These are phyloP conservation scores for Punctoribates punctum DNA, from an alignment of 2,888 invertebrate species.

Conservation along the genomic window DNA sequence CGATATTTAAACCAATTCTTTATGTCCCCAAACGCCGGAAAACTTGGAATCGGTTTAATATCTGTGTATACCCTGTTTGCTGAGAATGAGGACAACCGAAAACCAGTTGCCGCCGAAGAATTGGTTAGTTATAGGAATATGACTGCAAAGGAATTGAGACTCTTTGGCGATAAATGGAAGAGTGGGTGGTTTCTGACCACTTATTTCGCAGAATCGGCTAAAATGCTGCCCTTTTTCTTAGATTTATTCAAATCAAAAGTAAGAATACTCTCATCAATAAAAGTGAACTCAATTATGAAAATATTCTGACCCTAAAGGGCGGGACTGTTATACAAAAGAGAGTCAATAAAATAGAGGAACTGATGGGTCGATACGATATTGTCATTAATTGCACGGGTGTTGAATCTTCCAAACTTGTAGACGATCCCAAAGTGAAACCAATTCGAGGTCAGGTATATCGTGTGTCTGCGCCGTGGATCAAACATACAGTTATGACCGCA, in stretches of 20 bases:
- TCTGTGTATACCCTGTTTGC: conserved; percentile 39
- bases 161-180: conserved; percentile 49
- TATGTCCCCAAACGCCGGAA: conserved; percentile 35
- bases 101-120: conserved; percentile 34
- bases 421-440: conserved; percentile 63
- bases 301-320: not conserved
- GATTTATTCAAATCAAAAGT: conserved; percentile 60
- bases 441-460: conserved; percentile 69
- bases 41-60: conserved; percentile 43
- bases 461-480: conserved; percentile 67
- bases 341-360: conserved; percentile 44
- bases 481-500: conserved; percentile 60
- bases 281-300: conserved; percentile 52
- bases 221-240: conserved; percentile 66
- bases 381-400: conserved; percentile 78
- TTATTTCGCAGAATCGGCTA: conserved; percentile 64
- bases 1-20: conserved; percentile 35
- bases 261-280: conserved; percentile 62
- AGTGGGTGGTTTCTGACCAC: conserved; percentile 64
- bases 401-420: conserved; percentile 62
- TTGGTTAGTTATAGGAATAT: conserved; percentile 41
- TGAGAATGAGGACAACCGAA: not conserved
- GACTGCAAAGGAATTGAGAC: conserved; percentile 43
- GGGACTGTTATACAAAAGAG: not conserved
- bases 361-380: conserved; percentile 61